Conservation (phyloP, 2,888 invertebrate genomes). For the Sarcophaga variegata region DNA sequence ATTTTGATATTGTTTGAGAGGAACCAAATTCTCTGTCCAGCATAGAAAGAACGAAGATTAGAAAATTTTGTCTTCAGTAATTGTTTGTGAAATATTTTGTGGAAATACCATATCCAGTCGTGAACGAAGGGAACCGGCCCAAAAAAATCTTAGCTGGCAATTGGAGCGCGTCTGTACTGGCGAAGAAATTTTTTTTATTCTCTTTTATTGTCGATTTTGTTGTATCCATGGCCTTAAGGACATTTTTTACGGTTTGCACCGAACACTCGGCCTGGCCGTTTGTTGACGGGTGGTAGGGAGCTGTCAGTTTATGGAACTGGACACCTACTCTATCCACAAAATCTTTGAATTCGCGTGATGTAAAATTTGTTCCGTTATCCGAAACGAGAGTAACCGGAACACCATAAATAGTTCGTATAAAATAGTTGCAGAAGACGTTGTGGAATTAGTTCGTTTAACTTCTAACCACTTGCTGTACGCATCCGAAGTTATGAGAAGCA, state of each 20-base stretch:
- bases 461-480: constrained; percentile 58
- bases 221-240: constrained; percentile 56
- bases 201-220: constrained; percentile 37
- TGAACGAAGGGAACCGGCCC: constrained; percentile 1
- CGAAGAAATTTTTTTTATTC: constrained; percentile 53
- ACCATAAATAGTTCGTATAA: constrained; percentile 71
- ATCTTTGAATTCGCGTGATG: constrained; percentile 52
- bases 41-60: background rate
- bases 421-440: constrained; percentile 49
- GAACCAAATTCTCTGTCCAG: background rate
- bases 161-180: constrained; percentile 47
- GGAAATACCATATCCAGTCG: background rate
- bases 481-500: constrained; percentile 75
- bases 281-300: constrained; percentile 68
- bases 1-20: background rate
- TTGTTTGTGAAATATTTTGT: background rate
- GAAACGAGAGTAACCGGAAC: constrained; percentile 70
- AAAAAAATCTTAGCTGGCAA: constrained; percentile 22
- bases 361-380: constrained; percentile 72
- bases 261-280: constrained; percentile 37
- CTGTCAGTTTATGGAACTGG: constrained; percentile 59
- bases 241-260: constrained; percentile 58
- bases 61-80: background rate
- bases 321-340: constrained; percentile 56
- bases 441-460: constrained; percentile 37